Percentiles rank a stretch among this genome's conserved stretches.
Conservation (phyloP, 2,888 invertebrate species). For the Ferrisia virgata region DNA sequence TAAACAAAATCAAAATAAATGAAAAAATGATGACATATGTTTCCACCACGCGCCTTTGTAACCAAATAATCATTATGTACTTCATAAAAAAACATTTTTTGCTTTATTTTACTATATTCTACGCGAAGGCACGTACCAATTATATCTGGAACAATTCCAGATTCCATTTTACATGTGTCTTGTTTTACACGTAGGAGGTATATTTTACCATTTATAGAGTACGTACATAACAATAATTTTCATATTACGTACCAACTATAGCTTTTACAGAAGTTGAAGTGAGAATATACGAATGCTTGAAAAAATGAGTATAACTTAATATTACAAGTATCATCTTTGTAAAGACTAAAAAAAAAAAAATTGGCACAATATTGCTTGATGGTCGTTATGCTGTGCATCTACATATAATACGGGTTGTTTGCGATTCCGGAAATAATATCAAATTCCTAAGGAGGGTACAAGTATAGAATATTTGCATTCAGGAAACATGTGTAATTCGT, state of each 20-base stretch:
- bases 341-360: background rate
- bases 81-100: constrained; percentile 23
- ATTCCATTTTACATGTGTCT: constrained; percentile 27
- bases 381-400: background rate
- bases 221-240: background rate
- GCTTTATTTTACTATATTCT: background rate
- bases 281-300: background rate
- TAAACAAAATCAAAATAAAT: background rate
- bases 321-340: background rate
- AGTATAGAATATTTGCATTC: background rate
- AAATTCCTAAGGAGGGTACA: background rate
- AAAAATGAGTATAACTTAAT: background rate
- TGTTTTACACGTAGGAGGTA: constrained; percentile 32
- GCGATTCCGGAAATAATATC: background rate
- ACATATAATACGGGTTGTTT: background rate
- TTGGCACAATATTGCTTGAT: background rate
- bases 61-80: background rate
- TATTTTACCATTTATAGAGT: constrained; percentile 40
- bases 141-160: constrained; percentile 37
- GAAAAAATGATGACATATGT: background rate
- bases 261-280: background rate
- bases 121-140: constrained; percentile 33
- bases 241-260: background rate
- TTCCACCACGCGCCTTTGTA: constrained; percentile 12
- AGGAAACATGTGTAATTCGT: background rate